phyloP scores from a whole-genome alignment of 2,113 vertebrate genomes.

The Cyanoderma ruficeps region DNA sequence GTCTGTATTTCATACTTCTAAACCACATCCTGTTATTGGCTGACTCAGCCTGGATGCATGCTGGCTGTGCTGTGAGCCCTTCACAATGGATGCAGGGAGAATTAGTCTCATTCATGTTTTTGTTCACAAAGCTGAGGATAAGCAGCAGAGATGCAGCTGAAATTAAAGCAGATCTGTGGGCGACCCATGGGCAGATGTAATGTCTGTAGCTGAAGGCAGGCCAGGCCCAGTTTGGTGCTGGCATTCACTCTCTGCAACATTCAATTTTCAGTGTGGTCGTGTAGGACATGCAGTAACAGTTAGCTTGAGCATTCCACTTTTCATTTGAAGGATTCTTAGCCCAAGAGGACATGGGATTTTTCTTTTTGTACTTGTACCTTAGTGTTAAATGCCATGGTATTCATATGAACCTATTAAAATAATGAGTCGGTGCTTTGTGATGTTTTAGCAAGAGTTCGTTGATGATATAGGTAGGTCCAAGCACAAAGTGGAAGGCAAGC shows the following conservation, averaged over 20 bases:
- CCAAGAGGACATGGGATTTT: not conserved
- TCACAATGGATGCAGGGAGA: not conserved
- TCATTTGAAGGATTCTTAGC: not conserved
- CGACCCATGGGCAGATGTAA: not conserved
- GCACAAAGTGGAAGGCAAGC: not conserved
- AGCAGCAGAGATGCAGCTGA: not conserved
- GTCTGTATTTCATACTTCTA: not conserved
- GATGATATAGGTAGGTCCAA: not conserved
- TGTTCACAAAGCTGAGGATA: not conserved
- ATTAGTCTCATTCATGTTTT: not conserved
- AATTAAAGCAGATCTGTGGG: not conserved
- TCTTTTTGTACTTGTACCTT: not conserved
- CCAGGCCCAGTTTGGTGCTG: fast-evolving
- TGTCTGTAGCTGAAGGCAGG: not conserved
- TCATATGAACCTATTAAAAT: not conserved
- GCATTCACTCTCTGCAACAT: fast-evolving
- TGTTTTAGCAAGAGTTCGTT: not conserved
- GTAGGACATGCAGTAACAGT: not conserved
- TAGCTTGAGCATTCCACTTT: not conserved
- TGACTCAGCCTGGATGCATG: not conserved
- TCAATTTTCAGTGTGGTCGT: not conserved
- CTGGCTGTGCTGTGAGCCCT: not conserved
- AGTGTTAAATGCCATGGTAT: not conserved
- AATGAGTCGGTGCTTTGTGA: not conserved
- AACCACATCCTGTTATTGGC: not conserved